phyloP scores from a whole-genome alignment of 2,113 vertebrate genomes.

The Onychorhynchus coronatus region DNA sequence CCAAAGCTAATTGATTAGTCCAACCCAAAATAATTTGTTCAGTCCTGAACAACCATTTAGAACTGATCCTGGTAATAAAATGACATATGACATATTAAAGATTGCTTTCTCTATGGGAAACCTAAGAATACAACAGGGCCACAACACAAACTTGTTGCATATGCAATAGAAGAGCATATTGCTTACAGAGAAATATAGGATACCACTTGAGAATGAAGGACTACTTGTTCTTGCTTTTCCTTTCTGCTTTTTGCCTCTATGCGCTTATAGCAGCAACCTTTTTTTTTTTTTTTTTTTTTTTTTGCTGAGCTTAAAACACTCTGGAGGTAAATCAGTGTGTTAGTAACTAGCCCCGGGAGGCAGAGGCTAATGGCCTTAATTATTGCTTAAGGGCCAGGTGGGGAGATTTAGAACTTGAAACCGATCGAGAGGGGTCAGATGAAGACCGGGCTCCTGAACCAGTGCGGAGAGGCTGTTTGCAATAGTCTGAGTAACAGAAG shows the following conservation, averaged over 20 bases:
- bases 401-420: background rate
- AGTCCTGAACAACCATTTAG: background rate
- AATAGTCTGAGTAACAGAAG: background rate
- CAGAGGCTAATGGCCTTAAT: constrained; percentile 16
- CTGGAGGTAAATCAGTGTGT: background rate
- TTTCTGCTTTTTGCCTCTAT: background rate
- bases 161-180: background rate
- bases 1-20: background rate
- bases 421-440: background rate
- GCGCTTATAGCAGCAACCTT: background rate
- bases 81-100: background rate
- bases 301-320: background rate
- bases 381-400: background rate
- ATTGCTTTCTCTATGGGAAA: background rate
- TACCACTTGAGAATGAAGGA: background rate
- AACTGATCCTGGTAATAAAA: background rate
- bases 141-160: background rate
- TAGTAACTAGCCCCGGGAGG: background rate
- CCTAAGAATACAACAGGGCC: background rate
- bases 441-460: background rate
- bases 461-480: background rate
- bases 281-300: background rate
- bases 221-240: background rate
- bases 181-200: background rate
- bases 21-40: background rate